phyloP scores from a whole-genome alignment of 2,113 vertebrate genomes.

The Euleptes europaea region DNA sequence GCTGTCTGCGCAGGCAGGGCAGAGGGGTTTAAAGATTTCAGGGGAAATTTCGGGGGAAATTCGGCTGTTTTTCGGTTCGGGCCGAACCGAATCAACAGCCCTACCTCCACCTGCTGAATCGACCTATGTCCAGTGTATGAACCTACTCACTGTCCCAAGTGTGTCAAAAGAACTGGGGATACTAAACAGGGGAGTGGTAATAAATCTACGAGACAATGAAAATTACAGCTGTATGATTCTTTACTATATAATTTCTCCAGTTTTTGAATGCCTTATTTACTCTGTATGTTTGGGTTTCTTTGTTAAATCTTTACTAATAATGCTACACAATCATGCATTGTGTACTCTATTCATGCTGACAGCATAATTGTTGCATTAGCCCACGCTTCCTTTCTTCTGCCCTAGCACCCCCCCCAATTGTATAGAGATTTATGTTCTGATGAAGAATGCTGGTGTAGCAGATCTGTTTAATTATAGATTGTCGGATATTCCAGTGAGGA shows the following conservation, averaged over 20 bases:
- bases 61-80: no score
- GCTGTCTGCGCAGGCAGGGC: no score
- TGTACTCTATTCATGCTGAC: neutral
- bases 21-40: no score
- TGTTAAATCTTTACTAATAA: neutral
- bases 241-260: neutral
- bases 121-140: neutral
- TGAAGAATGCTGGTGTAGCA: neutral
- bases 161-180: neutral
- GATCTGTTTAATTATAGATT: slow-evolving; percentile 12
- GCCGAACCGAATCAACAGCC: no score
- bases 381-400: neutral
- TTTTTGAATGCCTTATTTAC: neutral
- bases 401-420: neutral
- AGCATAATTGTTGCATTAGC: neutral
- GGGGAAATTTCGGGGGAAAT: no score
- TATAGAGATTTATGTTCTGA: neutral
- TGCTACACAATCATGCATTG: neutral
- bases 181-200: neutral
- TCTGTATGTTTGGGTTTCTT: neutral
- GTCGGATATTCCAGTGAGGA: slow-evolving; percentile 14
- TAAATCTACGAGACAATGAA: neutral
- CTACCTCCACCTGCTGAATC: neutral
- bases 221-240: neutral
- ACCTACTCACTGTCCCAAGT: neutral